Evolutionary conservation across 92 coral and sea anemone species (phyloP).

Genomic region (Scolanthus callimorphus): DNA sequence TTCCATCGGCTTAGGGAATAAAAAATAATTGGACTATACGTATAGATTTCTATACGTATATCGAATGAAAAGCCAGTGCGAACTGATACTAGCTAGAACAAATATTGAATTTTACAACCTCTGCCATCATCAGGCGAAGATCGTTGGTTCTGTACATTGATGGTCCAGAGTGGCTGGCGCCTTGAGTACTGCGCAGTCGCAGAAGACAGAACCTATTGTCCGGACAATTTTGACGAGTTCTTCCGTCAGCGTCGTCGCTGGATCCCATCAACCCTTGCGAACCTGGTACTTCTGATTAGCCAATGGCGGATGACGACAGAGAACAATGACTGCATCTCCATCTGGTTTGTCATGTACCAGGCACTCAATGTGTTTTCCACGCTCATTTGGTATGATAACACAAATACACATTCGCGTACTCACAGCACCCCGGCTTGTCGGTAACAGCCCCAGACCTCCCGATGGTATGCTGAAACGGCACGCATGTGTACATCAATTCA

Average conservation of each 20-base stretch:
- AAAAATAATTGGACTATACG: no score
- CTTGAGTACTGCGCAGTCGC: conserved; percentile 98
- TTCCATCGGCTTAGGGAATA: no score
- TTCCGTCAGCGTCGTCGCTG: conserved; percentile 94
- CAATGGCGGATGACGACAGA: conserved; percentile 66
- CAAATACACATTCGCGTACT: no score
- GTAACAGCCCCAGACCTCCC: no score
- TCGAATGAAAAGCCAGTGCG: no score
- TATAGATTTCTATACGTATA: no score
- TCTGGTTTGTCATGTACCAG: conserved; percentile 78
- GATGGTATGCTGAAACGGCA: no score
- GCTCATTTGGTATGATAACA: conserved; percentile 75
- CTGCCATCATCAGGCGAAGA: conserved; percentile 99
- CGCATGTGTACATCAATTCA: no score
- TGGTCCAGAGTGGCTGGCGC: conserved; percentile 98
- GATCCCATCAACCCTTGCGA: conserved; percentile 97
- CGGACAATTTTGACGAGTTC: conserved; percentile 94
- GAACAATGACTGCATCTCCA: conserved; percentile 75
- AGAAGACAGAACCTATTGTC: conserved; percentile 90
- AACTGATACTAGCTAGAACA: no score
- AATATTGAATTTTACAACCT: no score
- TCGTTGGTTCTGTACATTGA: conserved; percentile 97
- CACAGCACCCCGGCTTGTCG: no score
- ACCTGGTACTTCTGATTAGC: conserved; percentile 73
- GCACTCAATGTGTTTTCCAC: conserved; percentile 77